phyloP scores from a whole-genome alignment of 2,797 vertebrate species.

The Lutjanus campechanus region DNA sequence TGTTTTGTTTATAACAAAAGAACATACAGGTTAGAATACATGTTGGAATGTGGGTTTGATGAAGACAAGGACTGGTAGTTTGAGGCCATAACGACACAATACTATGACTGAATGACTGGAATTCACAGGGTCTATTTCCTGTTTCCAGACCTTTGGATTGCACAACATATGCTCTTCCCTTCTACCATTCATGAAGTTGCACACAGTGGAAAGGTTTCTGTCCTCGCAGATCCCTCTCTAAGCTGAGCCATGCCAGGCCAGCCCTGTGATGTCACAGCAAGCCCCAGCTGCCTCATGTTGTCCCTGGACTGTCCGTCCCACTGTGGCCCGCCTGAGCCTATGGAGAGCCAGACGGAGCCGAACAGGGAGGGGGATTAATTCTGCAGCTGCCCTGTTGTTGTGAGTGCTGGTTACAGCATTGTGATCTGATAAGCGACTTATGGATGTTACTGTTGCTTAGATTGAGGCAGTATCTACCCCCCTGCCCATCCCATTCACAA shows the following conservation, averaged over 20 bases:
- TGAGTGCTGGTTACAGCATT: constrained; percentile 70
- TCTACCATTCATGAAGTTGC: constrained; percentile 71
- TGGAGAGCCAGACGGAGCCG: constrained; percentile 68
- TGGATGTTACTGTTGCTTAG: constrained; percentile 69
- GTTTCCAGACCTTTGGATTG: constrained; percentile 40
- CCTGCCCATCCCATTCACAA: constrained; percentile 61
- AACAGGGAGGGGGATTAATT: constrained; percentile 71
- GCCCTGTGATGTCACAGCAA: constrained; percentile 76
- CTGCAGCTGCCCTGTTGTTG: constrained; percentile 73
- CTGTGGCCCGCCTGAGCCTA: constrained; percentile 62
- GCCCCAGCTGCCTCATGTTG: constrained; percentile 66
- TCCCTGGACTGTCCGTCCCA: constrained; percentile 64
- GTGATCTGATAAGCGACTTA: constrained; percentile 81
- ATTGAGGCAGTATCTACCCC: constrained; percentile 64
- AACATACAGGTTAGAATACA: neutral
- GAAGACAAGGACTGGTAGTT: neutral
- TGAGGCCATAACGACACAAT: neutral
- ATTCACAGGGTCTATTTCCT: constrained; percentile 36
- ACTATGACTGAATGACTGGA: constrained; percentile 1
- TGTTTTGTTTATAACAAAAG: neutral
- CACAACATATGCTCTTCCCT: constrained; percentile 24
- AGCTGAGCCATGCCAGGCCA: constrained; percentile 57
- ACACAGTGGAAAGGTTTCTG: constrained; percentile 59
- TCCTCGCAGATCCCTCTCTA: constrained; percentile 60
- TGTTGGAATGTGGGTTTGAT: neutral